Percentiles rank a stretch among this genome's conserved stretches.
These are phyloP conservation scores for Ernsta delagoae DNA, from an alignment of 2,888 invertebrate species.

Conservation along the genomic window DNA sequence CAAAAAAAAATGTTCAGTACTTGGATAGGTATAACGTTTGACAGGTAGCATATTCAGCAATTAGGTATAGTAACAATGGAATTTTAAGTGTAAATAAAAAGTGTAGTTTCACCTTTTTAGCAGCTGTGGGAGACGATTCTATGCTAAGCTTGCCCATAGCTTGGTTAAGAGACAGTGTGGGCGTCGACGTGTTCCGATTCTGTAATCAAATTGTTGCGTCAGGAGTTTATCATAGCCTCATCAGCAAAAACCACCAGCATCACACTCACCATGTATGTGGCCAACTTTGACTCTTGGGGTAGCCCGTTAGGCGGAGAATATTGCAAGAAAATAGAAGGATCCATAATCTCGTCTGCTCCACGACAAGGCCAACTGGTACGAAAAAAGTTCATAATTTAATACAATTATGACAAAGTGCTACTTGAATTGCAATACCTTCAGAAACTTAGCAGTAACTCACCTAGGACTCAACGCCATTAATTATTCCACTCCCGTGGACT, in stretches of 20 bases:
- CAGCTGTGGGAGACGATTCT: slow-evolving; percentile 65
- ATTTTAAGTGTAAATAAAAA: neutral
- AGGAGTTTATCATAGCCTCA: neutral
- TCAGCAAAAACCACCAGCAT: neutral
- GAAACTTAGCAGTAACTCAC: slow-evolving; percentile 42
- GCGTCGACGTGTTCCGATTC: slow-evolving; percentile 68
- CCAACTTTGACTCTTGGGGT: slow-evolving; percentile 93
- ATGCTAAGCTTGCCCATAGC: slow-evolving; percentile 64
- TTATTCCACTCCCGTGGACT: slow-evolving; percentile 50
- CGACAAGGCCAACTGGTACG: slow-evolving; percentile 53
- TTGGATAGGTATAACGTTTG: too few species aligned
- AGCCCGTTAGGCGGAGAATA: slow-evolving; percentile 89
- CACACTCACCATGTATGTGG: slow-evolving; percentile 90
- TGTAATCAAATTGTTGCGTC: slow-evolving; percentile 50
- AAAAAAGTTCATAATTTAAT: neutral
- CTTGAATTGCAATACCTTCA: neutral
- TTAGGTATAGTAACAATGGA: neutral
- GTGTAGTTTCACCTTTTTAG: slow-evolving; percentile 57
- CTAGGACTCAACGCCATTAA: slow-evolving; percentile 47
- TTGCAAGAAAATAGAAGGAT: slow-evolving; percentile 88
- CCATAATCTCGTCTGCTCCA: slow-evolving; percentile 81
- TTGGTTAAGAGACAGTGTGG: slow-evolving; percentile 62
- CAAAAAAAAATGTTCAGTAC: neutral
- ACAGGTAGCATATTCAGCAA: too few species aligned
- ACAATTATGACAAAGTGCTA: neutral